Conservation (phyloP, 2,888 invertebrate species). For the Acholoe squamosa region DNA sequence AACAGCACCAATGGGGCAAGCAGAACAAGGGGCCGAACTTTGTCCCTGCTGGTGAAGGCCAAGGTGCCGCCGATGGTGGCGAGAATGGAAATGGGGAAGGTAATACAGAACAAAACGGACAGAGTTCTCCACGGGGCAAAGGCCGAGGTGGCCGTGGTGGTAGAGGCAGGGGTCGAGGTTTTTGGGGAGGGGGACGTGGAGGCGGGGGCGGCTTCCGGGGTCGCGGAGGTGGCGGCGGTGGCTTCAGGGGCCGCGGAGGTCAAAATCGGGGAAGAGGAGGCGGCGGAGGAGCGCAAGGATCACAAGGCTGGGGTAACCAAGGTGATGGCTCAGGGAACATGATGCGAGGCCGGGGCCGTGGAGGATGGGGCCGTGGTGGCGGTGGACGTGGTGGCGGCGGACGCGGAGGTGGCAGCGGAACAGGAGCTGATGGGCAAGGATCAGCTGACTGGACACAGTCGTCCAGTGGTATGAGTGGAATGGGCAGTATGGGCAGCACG, state of each 20-base stretch:
- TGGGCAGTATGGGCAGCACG: no score
- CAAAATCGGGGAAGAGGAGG: background rate
- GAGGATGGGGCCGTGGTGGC: background rate
- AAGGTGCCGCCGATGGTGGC: background rate
- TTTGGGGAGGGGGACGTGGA: background rate
- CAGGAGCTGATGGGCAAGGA: background rate
- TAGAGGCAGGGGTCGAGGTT: background rate
- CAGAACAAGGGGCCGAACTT: background rate
- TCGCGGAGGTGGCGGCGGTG: background rate
- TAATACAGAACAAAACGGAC: background rate
- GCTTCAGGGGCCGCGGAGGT: background rate
- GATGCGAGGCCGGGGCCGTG: slow-evolving; percentile 2
- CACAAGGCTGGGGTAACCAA: background rate
- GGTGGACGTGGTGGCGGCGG: background rate
- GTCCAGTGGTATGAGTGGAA: background rate
- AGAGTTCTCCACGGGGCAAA: background rate
- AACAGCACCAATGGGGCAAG: slow-evolving; percentile 37
- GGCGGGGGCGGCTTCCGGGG: background rate
- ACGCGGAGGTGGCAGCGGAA: background rate
- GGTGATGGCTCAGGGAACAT: no score
- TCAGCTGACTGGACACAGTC: background rate
- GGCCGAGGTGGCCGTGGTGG: background rate
- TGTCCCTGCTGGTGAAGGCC: no score
- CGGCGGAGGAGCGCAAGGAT: background rate
- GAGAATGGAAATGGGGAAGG: background rate